Percentiles rank a stretch among this genome's conserved stretches.
These are phyloP conservation scores for Rhorus exstirpatorius DNA, from an alignment of 2,888 invertebrate genomes.

Conservation along the genomic window DNA sequence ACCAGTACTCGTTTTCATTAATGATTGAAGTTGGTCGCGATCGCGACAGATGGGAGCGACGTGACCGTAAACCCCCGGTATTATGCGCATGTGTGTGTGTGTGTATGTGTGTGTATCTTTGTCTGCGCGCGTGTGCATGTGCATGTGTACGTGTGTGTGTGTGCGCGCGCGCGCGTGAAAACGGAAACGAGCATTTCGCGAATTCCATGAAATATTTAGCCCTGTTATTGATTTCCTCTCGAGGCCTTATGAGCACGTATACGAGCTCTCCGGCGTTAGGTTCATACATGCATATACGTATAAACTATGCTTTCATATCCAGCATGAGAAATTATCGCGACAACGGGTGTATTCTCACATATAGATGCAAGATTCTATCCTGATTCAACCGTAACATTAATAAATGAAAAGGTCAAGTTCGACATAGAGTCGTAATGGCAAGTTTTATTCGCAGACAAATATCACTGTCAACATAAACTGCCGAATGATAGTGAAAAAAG, in stretches of 20 bases:
- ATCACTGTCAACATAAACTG: background rate
- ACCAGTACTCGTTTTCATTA: conserved; percentile 81
- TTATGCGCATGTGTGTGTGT: conserved; percentile 5
- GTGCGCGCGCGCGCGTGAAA: conserved; percentile 6
- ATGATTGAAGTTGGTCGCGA: conserved; percentile 82
- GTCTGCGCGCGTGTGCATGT: background rate
- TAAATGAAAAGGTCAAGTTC: conserved; percentile 60
- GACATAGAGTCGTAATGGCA: background rate
- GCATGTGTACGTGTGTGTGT: background rate
- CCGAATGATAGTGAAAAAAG: background rate
- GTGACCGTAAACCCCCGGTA: conserved; percentile 78
- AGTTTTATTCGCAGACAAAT: conserved; percentile 18
- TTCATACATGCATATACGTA: conserved; percentile 31
- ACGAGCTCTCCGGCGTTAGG: conserved; percentile 31
- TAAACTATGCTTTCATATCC: conserved; percentile 28
- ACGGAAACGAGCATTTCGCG: conserved; percentile 76
- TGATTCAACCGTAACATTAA: conserved; percentile 28
- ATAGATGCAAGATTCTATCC: conserved; percentile 6
- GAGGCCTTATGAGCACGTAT: conserved; percentile 57
- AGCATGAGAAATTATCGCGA: conserved; percentile 36
- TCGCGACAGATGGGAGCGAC: conserved; percentile 83
- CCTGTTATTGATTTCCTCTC: conserved; percentile 83
- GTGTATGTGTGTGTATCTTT: background rate
- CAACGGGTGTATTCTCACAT: conserved; percentile 28
- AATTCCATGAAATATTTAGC: conserved; percentile 84